These are phyloP conservation scores for Microcebus griseorufus DNA, from an alignment of 2,113 vertebrate species.

Conservation along the genomic window DNA sequence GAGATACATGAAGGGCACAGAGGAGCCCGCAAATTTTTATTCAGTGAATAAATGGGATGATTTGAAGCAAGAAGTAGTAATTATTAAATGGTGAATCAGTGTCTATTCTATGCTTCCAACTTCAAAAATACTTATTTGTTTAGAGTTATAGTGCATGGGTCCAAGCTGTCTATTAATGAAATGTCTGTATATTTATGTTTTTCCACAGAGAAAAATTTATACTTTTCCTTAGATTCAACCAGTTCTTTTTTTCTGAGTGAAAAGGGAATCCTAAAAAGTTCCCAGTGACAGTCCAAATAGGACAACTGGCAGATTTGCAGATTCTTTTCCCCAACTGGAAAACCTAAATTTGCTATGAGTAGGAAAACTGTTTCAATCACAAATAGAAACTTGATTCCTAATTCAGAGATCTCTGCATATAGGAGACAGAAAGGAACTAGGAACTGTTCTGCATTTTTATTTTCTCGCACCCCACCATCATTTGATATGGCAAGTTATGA, in stretches of 20 bases:
- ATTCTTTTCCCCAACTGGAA: slow-evolving; percentile 32
- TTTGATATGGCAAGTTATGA: neutral
- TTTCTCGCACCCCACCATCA: neutral
- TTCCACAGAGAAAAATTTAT: neutral
- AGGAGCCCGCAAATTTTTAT: neutral
- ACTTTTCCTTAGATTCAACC: neutral
- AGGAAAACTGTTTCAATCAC: neutral
- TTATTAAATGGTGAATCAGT: slow-evolving; percentile 7
- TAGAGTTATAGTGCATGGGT: neutral
- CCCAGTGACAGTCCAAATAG: neutral
- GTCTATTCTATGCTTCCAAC: neutral
- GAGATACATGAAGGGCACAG: neutral
- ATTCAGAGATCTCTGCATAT: neutral
- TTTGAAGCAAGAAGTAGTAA: slow-evolving; percentile 39
- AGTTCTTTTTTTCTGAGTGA: neutral
- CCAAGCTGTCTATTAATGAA: neutral
- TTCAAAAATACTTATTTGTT: slow-evolving; percentile 32
- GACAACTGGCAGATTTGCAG: neutral
- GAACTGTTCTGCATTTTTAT: neutral
- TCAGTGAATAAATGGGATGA: neutral
- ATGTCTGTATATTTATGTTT: neutral
- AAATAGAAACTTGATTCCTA: slow-evolving; percentile 4
- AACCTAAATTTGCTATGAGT: slow-evolving; percentile 31
- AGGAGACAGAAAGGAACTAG: neutral
- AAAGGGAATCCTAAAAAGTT: slow-evolving; percentile 1